Base-by-base conservation (phyloP, 2,888 invertebrate genomes). In the Harmothoe impar region DNA sequence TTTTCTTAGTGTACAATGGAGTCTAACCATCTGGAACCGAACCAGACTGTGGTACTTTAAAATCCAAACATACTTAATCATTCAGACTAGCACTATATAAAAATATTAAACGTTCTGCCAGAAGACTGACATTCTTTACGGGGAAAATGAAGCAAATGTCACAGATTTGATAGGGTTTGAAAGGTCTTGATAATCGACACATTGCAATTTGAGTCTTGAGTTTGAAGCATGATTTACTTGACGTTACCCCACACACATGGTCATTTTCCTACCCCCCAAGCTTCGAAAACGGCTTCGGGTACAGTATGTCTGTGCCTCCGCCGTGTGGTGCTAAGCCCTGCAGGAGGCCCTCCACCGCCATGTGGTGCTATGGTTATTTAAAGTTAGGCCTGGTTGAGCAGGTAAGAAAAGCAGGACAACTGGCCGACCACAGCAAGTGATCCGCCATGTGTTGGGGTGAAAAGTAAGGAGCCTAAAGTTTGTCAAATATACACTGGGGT, bases 51-150 rank as follows among this genome's bases (percentile, higher is more conserved):
- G 52, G 52, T 52, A 51, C 85, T n/a, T 52, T 51, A 86, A 54
- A 17, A 23, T 84, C 5, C 10, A 17, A 86, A 86, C 31, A 25
- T 29, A 54, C 25, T 86, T 25, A 85, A 86, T 86, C 56, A 56
- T 86, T 86, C 86, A 54, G 86, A 86, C 86, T 86, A 86, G 54
- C 86, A 86, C 52, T 86, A 86, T 86, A 86, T 86, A 54, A 86
- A 86, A 86, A 86, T 86, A 86, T 86, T 86, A 86, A 52, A 86
- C 20, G 86, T 54, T 86, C 56, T 86, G 54, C 29, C 86, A 86
- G 33, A 25, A 52, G 54, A 29, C 52, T 54, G 86, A 86, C 86
- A 86, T 52, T 56, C 86, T 86, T 33, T 54, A 20, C 10, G 3
- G 17, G 86, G 23, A 29, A 54, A 52, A 86, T 29, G 52, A 54